Evolutionary conservation across 2,113 vertebrate species (phyloP), one percentile per base, ranked within the genome.

Genomic region (Hymenochirus boettgeri): DNA sequence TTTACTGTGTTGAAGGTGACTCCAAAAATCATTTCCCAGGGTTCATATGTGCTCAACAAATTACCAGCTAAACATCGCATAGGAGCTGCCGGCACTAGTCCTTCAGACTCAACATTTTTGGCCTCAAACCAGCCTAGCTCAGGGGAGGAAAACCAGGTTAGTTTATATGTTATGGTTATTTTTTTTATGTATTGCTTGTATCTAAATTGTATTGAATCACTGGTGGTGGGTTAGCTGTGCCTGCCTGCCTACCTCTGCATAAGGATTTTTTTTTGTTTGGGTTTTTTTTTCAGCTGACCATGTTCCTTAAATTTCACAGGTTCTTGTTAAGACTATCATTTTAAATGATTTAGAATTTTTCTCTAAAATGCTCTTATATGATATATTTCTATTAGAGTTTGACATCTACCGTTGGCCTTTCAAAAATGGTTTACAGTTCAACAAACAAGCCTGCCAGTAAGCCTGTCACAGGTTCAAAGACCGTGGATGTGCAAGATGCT

Each of bases 31-130:
- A 86, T 92, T 78, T 83, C 79, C 15, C 76, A 93, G 0, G 93
- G 92, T 12, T 77, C 92, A 19, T 99, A 97, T 0, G 93, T 95
- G 71, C 82, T 98, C 26, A 98, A 97, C 75, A 99, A 99, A 48
- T 90, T 86, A 53, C 76, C 88, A 0, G 83, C 86, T 52, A 99
- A 98, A 62, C 90, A 90, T 69, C 91, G 91, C 31, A 79, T 89
- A 12, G 89, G 88, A 76, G 76, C 80, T 57, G 60, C 65, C 3
- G 69, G 75, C 53, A 75, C 76, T 63, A 85, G 47, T 76, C 87
- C 86, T 73, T 52, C 77, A 1, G 93, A 95, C 62, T 12, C 76
- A 2, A 53, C 76, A 56, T 87, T 81, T 74, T 69, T 75, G n/a
- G 8, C 78, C 42, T 73, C 80, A 57, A 84, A 76, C 71, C 82